Evolutionary conservation across 2,888 invertebrate species (phyloP), one percentile per base, ranked within the genome.

Genomic region (Ganaspis brasiliensis): DNA sequence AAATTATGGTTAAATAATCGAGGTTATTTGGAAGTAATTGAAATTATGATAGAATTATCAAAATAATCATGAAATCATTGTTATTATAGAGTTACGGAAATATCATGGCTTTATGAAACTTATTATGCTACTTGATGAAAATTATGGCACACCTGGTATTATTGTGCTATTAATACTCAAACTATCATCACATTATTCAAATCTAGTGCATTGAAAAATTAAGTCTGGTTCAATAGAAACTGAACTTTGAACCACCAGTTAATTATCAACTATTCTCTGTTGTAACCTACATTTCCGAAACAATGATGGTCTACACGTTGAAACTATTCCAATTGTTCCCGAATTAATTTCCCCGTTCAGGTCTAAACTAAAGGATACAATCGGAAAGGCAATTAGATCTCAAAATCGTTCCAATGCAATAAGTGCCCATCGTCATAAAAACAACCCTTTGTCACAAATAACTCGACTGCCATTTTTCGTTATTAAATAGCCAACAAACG

Each of bases 251-350:
- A 56, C 56, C 26, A 26, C 14, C 19, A 24, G 26, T 24, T 26
- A 56, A 56, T 56, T 56, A 56, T 21, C 56, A 56, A n/a, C 67
- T 40, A 67, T n/a, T 52, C 67, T 40, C n/a, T 45, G 9, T 49
- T 10, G 19, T 67, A 67, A 49, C 24, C 45, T 67, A 67, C 67
- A 67, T 67, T 67, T 67, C 45, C 45, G 67, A 49, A 67, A 67
- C 67, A 67, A 67, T 67, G 45, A 49, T 45, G 26, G 9, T 67
- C 67, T 40, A 67, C 40, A 45, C 67, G 45, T 26, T 67, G 67
- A 67, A 67, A 67, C 67, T 67, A 67, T 67, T 67, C 45, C 67
- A 67, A 40, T 67, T 67, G 67, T 67, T 67, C 24, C 40, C 40
- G 45, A 67, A 67, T 67, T 67, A 67, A 67, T 67, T 67, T 67